A percentile compares a stretch with the other conserved stretches of the same genome.
Conservation (phyloP, 2,888 invertebrate species). For the Anoncus sp. region DNA sequence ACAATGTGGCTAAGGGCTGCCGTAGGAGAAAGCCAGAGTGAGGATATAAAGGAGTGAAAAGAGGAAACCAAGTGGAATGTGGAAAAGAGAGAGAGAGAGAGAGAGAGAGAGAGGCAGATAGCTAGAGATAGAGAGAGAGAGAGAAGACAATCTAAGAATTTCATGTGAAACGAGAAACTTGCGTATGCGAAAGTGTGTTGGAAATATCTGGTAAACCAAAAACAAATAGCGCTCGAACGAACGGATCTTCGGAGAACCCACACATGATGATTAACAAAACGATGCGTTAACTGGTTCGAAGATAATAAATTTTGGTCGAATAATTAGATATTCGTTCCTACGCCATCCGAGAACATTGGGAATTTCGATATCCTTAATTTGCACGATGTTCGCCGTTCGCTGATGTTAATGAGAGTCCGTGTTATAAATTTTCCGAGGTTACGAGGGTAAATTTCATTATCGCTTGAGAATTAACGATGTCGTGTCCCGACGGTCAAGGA, state of each 20-base stretch:
- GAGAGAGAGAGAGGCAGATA: constrained; percentile 4
- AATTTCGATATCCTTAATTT: constrained; percentile 23
- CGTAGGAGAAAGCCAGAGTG: constrained; percentile 17
- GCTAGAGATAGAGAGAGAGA: constrained; percentile 11
- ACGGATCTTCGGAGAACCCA: background rate
- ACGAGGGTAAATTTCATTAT: constrained; percentile 26
- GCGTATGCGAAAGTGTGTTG: constrained; percentile 19
- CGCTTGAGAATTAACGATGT: constrained; percentile 28
- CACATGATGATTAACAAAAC: constrained; percentile 24
- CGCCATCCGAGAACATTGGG: background rate
- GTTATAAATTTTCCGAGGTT: constrained; percentile 20
- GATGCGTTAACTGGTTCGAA: constrained; percentile 5
- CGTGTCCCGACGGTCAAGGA: constrained; percentile 24
- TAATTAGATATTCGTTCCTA: constrained; percentile 29
- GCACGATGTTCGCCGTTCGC: background rate
- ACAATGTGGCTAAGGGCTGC: constrained; percentile 8
- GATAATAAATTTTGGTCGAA: background rate
- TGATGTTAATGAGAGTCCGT: constrained; percentile 23
- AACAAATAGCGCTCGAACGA: constrained; percentile 31
- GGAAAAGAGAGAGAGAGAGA: constrained; percentile 28
- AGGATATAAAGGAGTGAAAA: constrained; percentile 30
- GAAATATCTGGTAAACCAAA: constrained; percentile 47
- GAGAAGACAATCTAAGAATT: constrained; percentile 43
- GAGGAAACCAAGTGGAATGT: constrained; percentile 54
- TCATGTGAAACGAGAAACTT: constrained; percentile 13